Evolutionary conservation across 2,797 vertebrate genomes (phyloP).

Genomic region (Galaxias olidus): DNA sequence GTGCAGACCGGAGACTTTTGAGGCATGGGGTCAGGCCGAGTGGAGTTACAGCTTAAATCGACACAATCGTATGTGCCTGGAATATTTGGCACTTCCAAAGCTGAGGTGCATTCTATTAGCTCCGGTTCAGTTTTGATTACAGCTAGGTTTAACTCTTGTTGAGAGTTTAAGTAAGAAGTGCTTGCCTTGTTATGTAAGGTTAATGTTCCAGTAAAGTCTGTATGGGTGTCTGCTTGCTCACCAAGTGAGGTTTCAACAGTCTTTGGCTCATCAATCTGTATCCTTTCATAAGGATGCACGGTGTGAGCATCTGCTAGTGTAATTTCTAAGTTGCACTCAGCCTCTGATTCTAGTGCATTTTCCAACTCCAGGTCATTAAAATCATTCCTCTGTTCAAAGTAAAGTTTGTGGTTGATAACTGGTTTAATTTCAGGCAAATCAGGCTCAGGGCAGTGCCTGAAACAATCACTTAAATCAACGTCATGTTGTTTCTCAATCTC

Average conservation of each 20-base stretch:
- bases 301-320: conserved; percentile 11
- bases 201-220: background rate
- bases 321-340: conserved; percentile 12
- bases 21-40: conserved; percentile 15
- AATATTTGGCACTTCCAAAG: conserved; percentile 14
- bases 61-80: conserved; percentile 41
- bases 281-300: conserved; percentile 28
- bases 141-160: conserved; percentile 24
- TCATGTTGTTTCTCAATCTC: conserved; percentile 13
- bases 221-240: conserved; percentile 5
- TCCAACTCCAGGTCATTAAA: conserved; percentile 20
- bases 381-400: conserved; percentile 31
- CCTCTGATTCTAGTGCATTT: conserved; percentile 5
- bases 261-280: conserved; percentile 14
- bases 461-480: conserved; percentile 17
- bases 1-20: conserved; percentile 8
- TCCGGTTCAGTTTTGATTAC: conserved; percentile 59
- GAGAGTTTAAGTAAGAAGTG: conserved; percentile 18
- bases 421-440: conserved; percentile 20
- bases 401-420: background rate
- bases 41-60: conserved; percentile 55
- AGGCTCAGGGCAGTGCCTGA: conserved; percentile 20
- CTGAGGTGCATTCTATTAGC: conserved; percentile 23
- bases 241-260: conserved; percentile 2
- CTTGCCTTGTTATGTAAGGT: background rate